Evolutionary conservation across 1,140 invertebrate genomes (phyloP), one percentile per base, ranked within the genome.

Genomic region (Eupristina koningsbergeri): DNA sequence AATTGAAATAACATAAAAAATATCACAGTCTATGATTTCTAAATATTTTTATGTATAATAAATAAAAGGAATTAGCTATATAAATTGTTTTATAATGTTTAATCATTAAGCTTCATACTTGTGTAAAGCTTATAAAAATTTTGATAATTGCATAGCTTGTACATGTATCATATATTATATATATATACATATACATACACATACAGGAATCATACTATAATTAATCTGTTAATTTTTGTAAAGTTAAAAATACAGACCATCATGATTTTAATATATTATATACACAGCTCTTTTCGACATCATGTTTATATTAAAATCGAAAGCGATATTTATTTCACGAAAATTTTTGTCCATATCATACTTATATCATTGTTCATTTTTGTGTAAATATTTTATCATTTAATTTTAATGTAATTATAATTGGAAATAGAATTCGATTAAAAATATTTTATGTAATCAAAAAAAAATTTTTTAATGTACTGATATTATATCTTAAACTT

Each of bases 271-370:
- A 36, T 64, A 64, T 26, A 63, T 78, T 26, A 78, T 26, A 22
- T 19, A 78, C 36, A 64, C 29, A n/a, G 61, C 58, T 61, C 64
- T 78, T 64, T 78, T 78, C 39, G 47, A 34, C 9, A 64, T 77
- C n/a, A 19, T 15, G 13, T 67, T 67, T 67, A 36, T 67, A 67
- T 17, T 36, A 19, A 67, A 67, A 67, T 36, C 64, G 5, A 71
- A 8, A 71, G 22, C 22, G 22, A 71, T 39, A 39, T 69, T 36
- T 41, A 71, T 71, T 41, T 11, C 41, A n/a, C 34, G 3, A 67
- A 41, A 41, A 39, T 71, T 71, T 67, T 5, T 67, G 36, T 67
- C 34, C 15, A 36, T 19, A 22, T 67, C 61, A 11, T 34, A 34
- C 29, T 11, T 67, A 67, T 36, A 36, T 31, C 31, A 17, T 36